These are phyloP conservation scores for Diachrysia chrysitis DNA, from an alignment of 2,888 invertebrate genomes.

Conservation along the genomic window DNA sequence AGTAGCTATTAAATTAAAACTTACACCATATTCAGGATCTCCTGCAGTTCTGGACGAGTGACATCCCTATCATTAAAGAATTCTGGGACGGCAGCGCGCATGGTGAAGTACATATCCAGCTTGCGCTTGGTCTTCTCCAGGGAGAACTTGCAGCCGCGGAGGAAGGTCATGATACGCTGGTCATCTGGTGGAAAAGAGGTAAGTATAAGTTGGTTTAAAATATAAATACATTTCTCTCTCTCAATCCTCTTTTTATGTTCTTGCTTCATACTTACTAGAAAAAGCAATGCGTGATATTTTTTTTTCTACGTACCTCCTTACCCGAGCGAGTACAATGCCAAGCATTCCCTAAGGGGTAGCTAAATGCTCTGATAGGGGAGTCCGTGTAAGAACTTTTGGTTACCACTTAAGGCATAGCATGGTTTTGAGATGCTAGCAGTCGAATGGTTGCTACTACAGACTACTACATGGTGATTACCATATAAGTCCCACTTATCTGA, in stretches of 20 bases:
- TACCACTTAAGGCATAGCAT: too few species aligned
- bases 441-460: too few species aligned
- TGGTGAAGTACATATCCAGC: slow-evolving; percentile 96
- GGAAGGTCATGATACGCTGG: slow-evolving; percentile 93
- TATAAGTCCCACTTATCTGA: too few species aligned
- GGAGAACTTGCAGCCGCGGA: slow-evolving; percentile 96
- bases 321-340: too few species aligned
- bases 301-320: not conserved
- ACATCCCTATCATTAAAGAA: slow-evolving; percentile 94
- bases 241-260: not conserved
- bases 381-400: too few species aligned
- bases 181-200: slow-evolving; percentile 89
- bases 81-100: slow-evolving; percentile 94
- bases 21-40: slow-evolving; percentile 92
- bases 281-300: too few species aligned
- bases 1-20: slow-evolving; percentile 61
- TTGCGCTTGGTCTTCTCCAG: slow-evolving; percentile 95
- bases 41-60: slow-evolving; percentile 92
- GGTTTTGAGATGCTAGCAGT: too few species aligned
- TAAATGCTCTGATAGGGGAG: too few species aligned
- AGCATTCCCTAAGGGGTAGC: too few species aligned
- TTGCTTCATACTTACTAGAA: too few species aligned
- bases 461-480: too few species aligned
- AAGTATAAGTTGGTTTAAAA: not conserved
- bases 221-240: too few species aligned